Base-by-base conservation (phyloP, 2,888 invertebrate species). In the Brenthis daphne region DNA sequence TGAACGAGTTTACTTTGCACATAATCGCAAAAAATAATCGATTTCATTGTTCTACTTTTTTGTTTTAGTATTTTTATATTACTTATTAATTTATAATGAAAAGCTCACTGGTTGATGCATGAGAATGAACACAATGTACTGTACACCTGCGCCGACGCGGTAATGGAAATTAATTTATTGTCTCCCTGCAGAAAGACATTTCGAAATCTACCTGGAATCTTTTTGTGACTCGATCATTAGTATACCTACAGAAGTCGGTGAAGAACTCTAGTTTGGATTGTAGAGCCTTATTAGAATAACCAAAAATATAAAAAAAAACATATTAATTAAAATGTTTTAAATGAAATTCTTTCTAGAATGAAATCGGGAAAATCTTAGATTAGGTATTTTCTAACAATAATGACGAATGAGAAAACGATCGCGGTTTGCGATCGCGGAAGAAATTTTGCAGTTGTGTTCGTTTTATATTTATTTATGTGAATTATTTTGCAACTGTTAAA, bases 51-150 rank as follows among this genome's bases (percentile, higher is more conserved):
- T 11, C 37, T 11, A 11, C 8, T 11, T 37, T 43, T 43, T 43
- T 8, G 2, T 11, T 43, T 37, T 37, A 37, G 8, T 37, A 29
- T 0, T 29, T 29, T 29, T 29, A 29, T 29, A 29, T 29, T 4
- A 4, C 0, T 29, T 3, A 29, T 29, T 29, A 57, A 53, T 20
- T 53, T 20, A 58, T 43, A 57, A 57, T 14, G 43, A 13, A 43
- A 54, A 13, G n/a, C 47, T 24, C 6, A 33, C 37, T 37, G 37
- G 8, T 58, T 57, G 20, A 74, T 80, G 76, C 82, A 84, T 85
- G 85, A 82, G 86, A 86, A 85, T 80, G 75, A 76, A 69, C 73
- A 79, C 73, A 79, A 80, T 77, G 53, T 53, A 51, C 67, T 70
- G 73, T 75, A 76, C 80, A 83, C 79, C 82, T 82, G 82, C 73